phyloP scores from a whole-genome alignment of 2,888 invertebrate species.

The Bombyx huttoni region DNA sequence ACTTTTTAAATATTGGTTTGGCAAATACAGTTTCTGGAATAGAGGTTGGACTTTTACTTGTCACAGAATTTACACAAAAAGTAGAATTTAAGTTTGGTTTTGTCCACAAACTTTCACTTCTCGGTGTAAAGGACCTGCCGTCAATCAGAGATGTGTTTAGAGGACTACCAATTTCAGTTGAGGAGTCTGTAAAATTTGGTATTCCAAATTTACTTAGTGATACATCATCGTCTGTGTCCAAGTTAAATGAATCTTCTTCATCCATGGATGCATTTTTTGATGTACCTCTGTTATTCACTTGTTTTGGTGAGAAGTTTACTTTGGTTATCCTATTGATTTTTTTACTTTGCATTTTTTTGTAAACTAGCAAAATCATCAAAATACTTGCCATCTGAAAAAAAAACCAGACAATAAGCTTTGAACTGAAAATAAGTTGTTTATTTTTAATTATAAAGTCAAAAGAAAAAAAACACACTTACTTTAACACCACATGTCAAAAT shows the following conservation, averaged over 20 bases:
- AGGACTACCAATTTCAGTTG: constrained; percentile 38
- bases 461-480: too few relatives aligned
- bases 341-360: constrained; percentile 32
- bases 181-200: constrained; percentile 51
- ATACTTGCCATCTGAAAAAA: constrained; percentile 45
- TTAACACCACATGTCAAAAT: constrained; percentile 36
- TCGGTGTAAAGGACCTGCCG: constrained; percentile 49
- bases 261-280: constrained; percentile 27
- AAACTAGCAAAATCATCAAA: constrained; percentile 37
- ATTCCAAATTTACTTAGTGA: constrained; percentile 58
- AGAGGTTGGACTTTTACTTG: constrained; percentile 40
- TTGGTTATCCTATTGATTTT: constrained; percentile 17
- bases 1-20: constrained; percentile 55
- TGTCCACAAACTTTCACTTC: constrained; percentile 42
- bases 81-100: constrained; percentile 55
- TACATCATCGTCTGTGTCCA: constrained; percentile 61
- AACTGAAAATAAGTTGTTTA: background rate
- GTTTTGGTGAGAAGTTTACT: constrained; percentile 28
- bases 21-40: constrained; percentile 44
- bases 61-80: constrained; percentile 45
- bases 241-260: constrained; percentile 35
- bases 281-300: constrained; percentile 35
- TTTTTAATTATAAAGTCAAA: background rate
- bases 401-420: background rate
- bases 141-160: constrained; percentile 36